A percentile compares a stretch with the other conserved stretches of the same genome.
Conservation (phyloP, 2,888 invertebrate genomes). For the Standfussiana lucernea region DNA sequence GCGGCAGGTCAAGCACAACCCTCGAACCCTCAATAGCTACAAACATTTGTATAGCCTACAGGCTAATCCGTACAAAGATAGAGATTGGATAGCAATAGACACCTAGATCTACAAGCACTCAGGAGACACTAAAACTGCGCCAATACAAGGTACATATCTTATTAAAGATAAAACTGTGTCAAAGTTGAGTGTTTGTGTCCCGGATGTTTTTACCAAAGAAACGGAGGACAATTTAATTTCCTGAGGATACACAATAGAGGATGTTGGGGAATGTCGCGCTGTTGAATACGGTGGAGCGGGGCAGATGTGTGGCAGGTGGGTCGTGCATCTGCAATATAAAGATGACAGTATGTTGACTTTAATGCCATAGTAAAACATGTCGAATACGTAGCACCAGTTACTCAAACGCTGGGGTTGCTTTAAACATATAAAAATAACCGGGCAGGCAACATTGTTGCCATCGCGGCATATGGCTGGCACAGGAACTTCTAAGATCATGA, state of each 20-base stretch:
- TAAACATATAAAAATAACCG: not conserved
- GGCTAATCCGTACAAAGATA: not conserved
- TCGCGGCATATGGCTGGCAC: not conserved
- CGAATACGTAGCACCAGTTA: not conserved
- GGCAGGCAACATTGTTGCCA: not conserved
- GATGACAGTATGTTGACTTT: not conserved
- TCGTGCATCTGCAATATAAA: not conserved
- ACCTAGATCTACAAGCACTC: not conserved
- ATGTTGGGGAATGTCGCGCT: constrained; percentile 17
- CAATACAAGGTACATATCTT: not conserved
- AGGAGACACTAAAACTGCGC: not conserved
- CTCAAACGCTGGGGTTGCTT: not conserved
- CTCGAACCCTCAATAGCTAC: not conserved
- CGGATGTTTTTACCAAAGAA: constrained; percentile 37
- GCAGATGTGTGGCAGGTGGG: not conserved
- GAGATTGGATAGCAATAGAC: not conserved
- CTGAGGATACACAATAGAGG: constrained; percentile 47
- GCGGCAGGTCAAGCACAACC: not conserved
- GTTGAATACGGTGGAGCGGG: not conserved
- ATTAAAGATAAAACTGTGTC: constrained; percentile 28
- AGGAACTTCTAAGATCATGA: not conserved
- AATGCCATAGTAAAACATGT: not conserved
- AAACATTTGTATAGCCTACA: not conserved
- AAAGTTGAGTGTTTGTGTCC: constrained; percentile 8
- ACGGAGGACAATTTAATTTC: constrained; percentile 50